Evolutionary conservation across 2,797 vertebrate species (phyloP).

Genomic region (Falco concolor): DNA sequence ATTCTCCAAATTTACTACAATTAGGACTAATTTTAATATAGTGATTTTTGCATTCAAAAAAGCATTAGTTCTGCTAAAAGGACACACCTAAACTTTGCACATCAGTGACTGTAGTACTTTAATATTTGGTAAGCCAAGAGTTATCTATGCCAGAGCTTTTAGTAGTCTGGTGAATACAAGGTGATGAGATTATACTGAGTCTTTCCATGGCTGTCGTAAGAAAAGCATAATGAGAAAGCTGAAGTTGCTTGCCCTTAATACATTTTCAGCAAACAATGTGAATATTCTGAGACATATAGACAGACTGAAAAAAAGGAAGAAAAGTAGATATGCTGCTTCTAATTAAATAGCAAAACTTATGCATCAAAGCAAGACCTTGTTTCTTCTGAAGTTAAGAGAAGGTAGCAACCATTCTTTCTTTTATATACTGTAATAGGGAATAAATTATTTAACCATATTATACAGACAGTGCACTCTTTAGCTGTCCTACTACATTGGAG

Average conservation of each 20-base stretch:
- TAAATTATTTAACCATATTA: not conserved
- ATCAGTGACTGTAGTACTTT: not conserved
- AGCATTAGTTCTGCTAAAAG: not conserved
- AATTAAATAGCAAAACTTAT: not conserved
- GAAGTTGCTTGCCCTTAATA: not conserved
- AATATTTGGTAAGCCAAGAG: not conserved
- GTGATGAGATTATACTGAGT: slow-evolving; percentile 33
- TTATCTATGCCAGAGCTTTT: slow-evolving; percentile 18
- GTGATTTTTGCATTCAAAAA: not conserved
- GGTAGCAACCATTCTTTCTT: not conserved
- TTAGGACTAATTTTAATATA: not conserved
- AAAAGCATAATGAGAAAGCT: slow-evolving; percentile 25
- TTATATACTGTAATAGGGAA: not conserved
- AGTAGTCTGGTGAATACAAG: not conserved
- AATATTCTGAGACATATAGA: not conserved
- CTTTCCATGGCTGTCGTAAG: slow-evolving; percentile 13
- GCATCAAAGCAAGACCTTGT: not conserved
- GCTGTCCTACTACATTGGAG: not conserved
- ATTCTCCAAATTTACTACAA: not conserved
- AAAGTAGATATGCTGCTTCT: not conserved
- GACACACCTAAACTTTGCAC: not conserved
- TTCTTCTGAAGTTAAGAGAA: not conserved
- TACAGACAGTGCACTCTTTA: not conserved
- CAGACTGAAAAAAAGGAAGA: not conserved
- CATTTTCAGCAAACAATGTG: not conserved